Conservation (phyloP, 2,113 vertebrate genomes). For the Dinomys branickii region DNA sequence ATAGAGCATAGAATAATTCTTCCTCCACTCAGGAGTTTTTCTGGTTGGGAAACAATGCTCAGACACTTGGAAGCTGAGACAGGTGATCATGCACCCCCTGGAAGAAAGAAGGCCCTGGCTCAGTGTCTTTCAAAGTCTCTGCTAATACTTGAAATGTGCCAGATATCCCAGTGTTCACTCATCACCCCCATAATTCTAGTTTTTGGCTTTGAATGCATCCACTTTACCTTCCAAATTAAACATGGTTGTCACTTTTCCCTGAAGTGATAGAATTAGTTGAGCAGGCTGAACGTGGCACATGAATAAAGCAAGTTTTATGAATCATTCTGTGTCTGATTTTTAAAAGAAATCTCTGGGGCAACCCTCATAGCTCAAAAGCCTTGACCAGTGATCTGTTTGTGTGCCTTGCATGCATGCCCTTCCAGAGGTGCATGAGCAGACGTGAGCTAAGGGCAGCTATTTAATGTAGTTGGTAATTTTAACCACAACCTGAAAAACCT, state of each 20-base stretch:
- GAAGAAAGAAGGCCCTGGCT: not conserved
- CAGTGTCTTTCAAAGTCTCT: not conserved
- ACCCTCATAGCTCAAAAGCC: not conserved
- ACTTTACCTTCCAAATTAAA: not conserved
- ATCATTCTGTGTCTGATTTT: not conserved
- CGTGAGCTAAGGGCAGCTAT: not conserved
- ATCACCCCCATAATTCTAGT: not conserved
- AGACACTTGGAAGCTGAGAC: not conserved
- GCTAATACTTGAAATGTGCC: not conserved
- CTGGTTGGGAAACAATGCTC: not conserved
- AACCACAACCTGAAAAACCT: not conserved
- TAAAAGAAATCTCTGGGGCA: not conserved
- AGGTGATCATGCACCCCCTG: not conserved
- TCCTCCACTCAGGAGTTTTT: not conserved
- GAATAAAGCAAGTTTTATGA: not conserved
- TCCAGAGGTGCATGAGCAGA: not conserved
- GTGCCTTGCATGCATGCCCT: not conserved
- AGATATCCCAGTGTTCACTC: not conserved
- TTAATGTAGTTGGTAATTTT: not conserved
- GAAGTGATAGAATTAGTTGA: not conserved
- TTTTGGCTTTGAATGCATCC: not conserved
- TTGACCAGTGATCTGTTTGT: not conserved
- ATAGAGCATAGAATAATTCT: not conserved
- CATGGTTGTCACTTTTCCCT: not conserved
- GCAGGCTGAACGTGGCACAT: not conserved